Evolutionary conservation across 1,140 invertebrate genomes (phyloP).

Genomic region (Pseudachorutes palmiensis): DNA sequence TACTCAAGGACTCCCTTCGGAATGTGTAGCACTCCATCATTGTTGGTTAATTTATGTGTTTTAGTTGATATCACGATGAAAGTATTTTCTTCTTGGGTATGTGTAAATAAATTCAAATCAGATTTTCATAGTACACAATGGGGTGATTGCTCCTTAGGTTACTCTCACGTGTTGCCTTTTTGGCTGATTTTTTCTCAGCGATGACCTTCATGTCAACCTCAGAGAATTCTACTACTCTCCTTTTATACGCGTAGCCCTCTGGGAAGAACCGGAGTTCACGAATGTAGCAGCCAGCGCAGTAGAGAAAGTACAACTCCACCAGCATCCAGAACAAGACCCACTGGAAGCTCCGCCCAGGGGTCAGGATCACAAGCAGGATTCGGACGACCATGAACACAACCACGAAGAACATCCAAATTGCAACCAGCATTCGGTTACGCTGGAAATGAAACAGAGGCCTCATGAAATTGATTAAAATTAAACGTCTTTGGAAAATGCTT

Average conservation of each 20-base stretch:
- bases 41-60: too few species aligned
- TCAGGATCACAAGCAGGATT: not conserved
- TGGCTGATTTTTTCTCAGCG: too few species aligned
- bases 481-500: not conserved
- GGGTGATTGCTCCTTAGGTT: too few species aligned
- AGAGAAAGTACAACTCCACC: not conserved
- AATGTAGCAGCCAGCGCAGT: not conserved
- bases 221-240: too few species aligned
- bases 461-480: not conserved
- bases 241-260: not conserved
- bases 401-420: not conserved
- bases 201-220: too few species aligned
- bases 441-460: not conserved
- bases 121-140: too few species aligned
- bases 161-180: too few species aligned
- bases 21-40: too few species aligned
- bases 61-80: too few species aligned
- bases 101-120: too few species aligned
- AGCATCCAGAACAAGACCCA: not conserved
- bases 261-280: not conserved
- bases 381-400: not conserved
- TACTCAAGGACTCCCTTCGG: too few species aligned
- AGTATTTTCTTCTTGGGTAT: too few species aligned
- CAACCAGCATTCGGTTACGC: not conserved
- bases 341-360: not conserved